A percentile compares a stretch with the other conserved stretches of the same genome.
Evolutionary conservation across 1,140 invertebrate genomes (phyloP).

Genomic region (Pinna nobilis): DNA sequence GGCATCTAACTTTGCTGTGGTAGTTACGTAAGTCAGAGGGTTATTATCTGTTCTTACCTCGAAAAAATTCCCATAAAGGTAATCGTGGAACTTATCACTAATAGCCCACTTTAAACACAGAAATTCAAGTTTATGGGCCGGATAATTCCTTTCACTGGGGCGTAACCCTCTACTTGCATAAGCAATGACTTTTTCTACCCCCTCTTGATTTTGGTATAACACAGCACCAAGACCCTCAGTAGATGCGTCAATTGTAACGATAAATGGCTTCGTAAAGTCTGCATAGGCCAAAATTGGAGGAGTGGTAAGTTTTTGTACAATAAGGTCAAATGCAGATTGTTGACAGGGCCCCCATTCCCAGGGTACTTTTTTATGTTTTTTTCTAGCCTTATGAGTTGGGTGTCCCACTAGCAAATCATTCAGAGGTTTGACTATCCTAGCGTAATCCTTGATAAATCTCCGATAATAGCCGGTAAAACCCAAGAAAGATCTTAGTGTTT

Average conservation of each 20-base stretch:
- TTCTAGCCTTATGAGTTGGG: neutral
- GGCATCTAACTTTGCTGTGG: constrained; percentile 40
- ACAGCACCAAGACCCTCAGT: constrained; percentile 44
- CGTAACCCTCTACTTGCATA: constrained; percentile 21
- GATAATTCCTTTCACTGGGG: constrained; percentile 35
- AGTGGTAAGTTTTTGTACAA: constrained; percentile 7
- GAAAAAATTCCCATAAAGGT: constrained; percentile 26
- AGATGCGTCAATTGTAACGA: constrained; percentile 2
- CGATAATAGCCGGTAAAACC: neutral
- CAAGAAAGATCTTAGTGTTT: neutral
- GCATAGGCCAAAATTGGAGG: constrained; percentile 7
- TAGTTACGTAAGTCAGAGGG: constrained; percentile 32
- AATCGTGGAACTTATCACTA: constrained; percentile 42
- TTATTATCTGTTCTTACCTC: constrained; percentile 44
- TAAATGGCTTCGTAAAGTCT: constrained; percentile 1
- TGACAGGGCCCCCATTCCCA: neutral
- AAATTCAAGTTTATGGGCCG: constrained; percentile 36
- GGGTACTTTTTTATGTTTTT: neutral
- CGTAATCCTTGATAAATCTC: neutral
- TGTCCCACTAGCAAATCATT: neutral
- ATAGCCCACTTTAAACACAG: constrained; percentile 46
- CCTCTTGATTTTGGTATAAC: constrained; percentile 46
- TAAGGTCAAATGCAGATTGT: neutral
- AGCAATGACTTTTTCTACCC: neutral
- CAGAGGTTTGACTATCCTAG: neutral